A percentile compares a stretch with the other conserved stretches of the same genome.
These are phyloP conservation scores for Acronicta aceris DNA, from an alignment of 2,888 invertebrate genomes.

Conservation along the genomic window DNA sequence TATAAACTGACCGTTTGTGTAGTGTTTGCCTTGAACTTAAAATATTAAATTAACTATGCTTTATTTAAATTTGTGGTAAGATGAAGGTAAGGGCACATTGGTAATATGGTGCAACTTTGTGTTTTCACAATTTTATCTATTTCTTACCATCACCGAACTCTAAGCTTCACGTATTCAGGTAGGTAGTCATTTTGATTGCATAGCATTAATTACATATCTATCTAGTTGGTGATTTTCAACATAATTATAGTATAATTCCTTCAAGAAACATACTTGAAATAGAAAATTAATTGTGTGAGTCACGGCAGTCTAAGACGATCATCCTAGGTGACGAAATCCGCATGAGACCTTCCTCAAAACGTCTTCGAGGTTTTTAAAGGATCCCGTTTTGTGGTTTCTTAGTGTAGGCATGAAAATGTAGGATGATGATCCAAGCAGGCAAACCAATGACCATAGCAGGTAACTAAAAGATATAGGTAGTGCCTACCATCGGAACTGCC, in stretches of 20 bases:
- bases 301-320: too few species aligned
- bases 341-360: too few species aligned
- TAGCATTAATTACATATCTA: conserved; percentile 18
- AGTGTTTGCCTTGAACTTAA: conserved; percentile 52
- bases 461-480: too few species aligned
- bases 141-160: conserved; percentile 25
- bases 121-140: conserved; percentile 27
- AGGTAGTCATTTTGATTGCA: conserved; percentile 30
- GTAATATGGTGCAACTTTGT: conserved; percentile 37
- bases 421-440: too few species aligned
- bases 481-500: not conserved
- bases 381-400: too few species aligned
- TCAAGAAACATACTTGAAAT: too few species aligned
- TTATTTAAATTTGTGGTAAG: conserved; percentile 38
- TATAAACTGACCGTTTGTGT: conserved; percentile 32
- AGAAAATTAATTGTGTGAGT: too few species aligned
- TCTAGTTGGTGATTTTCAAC: not conserved
- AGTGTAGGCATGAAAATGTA: too few species aligned
- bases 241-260: not conserved
- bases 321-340: too few species aligned
- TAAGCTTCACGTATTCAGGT: conserved; percentile 29
- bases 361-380: too few species aligned
- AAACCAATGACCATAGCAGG: too few species aligned
- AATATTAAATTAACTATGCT: conserved; percentile 41
- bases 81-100: conserved; percentile 38